phyloP scores from a whole-genome alignment of 2,113 vertebrate genomes.

The Gallinago media region DNA sequence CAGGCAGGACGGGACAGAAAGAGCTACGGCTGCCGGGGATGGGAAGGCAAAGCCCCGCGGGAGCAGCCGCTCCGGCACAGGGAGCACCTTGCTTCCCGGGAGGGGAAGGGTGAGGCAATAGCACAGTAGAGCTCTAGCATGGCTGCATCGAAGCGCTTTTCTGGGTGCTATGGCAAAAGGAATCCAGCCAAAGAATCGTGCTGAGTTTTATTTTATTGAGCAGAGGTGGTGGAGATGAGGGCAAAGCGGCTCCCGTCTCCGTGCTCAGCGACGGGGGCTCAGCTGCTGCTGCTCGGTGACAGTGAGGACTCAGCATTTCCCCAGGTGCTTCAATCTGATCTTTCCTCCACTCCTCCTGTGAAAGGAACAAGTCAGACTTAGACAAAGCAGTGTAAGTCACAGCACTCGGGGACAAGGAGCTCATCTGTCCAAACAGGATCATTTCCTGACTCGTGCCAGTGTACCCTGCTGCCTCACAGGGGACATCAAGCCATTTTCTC shows the following conservation, averaged over 20 bases:
- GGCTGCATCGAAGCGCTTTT: not conserved
- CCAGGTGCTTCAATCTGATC: conserved; percentile 56
- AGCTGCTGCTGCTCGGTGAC: not conserved
- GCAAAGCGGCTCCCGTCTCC: not conserved
- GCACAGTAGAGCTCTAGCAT: not conserved
- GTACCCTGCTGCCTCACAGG: not conserved
- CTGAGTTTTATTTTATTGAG: conserved; percentile 58
- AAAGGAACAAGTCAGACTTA: not conserved
- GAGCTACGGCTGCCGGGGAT: not conserved
- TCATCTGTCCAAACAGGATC: not conserved
- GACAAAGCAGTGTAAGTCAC: not conserved
- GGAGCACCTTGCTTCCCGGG: not conserved
- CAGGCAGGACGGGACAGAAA: not conserved
- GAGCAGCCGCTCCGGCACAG: not conserved
- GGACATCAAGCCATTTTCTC: not conserved
- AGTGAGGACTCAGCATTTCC: conserved; percentile 51
- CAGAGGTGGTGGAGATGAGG: not conserved
- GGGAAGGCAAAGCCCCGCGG: not conserved
- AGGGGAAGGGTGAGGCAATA: not conserved
- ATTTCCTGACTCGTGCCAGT: not conserved
- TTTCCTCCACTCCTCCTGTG: conserved; percentile 57
- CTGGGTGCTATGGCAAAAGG: not conserved
- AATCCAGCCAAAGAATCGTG: not conserved
- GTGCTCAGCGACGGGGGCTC: not conserved
- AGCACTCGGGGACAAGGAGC: not conserved